Base-by-base conservation (phyloP, 2,888 invertebrate species). In the Eutolmus rufibarbis region DNA sequence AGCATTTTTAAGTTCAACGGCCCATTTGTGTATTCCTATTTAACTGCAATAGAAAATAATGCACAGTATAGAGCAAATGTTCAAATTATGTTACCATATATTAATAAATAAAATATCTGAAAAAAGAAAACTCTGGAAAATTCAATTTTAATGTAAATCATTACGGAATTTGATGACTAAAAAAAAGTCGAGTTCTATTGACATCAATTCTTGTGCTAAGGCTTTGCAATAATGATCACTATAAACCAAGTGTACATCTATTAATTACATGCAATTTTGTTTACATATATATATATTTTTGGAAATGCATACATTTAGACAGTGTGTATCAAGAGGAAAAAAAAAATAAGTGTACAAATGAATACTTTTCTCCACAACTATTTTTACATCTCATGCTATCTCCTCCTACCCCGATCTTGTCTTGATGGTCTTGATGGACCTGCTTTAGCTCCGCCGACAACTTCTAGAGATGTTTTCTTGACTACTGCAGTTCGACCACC, bases 11-110 rank as follows among this genome's bases (percentile, higher is more conserved):
- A 86, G 2, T 92, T 91, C 78, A 91, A 92, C 88, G 91, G 91
- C 19, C 92, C 92, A 2, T 90, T 92, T 77, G 89, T 92, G 14
- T 92, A 92, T 89, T 89, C 92, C 34, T 90, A 91, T 88, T 89
- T 92, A 34, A 46, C 91, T 12, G 3, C 9, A 12, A 28, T 66
- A 28, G 66, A 66, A 23, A 28, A 66, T 28, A 66, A 12, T 66
- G 12, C 12, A 28, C 28, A 23, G 14, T 66, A 66, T 66, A 66
- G 12, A 12, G 3, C 0, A 12, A 66, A 66, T 28, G 66, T 66
- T 66, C 12, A 66, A 12, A 66, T 19, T 66, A 66, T 66, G 28
- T 23, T 66, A 23, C 7, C 3, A 23, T 23, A 14, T 66, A 66
- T 66, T 66, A 28, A 51, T 7, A 7, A 51, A 51, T 51, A 8